These are phyloP conservation scores for Lophotis ruficrista DNA, from an alignment of 2,113 vertebrate species.

Conservation along the genomic window DNA sequence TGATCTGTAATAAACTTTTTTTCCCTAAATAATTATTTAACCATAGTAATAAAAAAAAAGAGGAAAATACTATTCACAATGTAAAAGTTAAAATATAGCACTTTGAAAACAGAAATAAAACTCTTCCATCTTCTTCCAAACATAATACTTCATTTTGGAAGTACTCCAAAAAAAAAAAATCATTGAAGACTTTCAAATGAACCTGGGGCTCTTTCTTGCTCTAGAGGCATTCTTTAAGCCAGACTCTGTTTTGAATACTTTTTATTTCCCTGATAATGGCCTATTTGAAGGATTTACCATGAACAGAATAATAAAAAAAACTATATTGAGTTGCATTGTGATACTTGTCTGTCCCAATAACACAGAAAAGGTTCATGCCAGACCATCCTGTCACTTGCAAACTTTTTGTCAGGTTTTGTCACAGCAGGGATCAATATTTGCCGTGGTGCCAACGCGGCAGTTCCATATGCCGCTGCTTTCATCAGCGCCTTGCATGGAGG, in stretches of 20 bases:
- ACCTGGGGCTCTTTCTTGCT: neutral
- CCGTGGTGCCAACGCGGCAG: neutral
- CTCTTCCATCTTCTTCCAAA: neutral
- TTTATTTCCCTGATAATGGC: neutral
- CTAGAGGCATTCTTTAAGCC: neutral
- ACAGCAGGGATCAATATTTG: slow-evolving; percentile 41
- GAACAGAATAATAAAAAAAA: too few species aligned
- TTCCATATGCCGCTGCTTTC: neutral
- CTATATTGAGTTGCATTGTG: neutral
- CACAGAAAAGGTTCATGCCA: neutral
- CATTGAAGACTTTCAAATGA: neutral
- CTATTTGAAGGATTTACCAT: neutral
- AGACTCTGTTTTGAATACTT: neutral
- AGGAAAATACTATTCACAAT: neutral
- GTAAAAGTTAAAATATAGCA: neutral
- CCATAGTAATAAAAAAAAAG: neutral
- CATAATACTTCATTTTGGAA: neutral
- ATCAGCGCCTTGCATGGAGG: accelerated
- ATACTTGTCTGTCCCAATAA: neutral
- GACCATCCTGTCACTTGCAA: neutral
- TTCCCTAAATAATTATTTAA: neutral
- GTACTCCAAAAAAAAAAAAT: neutral
- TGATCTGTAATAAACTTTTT: neutral
- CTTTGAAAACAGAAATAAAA: neutral
- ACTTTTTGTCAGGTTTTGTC: slow-evolving; percentile 12